Base-by-base conservation (phyloP, 1,140 invertebrate species). In the Caenorhabditis tropicalis region DNA sequence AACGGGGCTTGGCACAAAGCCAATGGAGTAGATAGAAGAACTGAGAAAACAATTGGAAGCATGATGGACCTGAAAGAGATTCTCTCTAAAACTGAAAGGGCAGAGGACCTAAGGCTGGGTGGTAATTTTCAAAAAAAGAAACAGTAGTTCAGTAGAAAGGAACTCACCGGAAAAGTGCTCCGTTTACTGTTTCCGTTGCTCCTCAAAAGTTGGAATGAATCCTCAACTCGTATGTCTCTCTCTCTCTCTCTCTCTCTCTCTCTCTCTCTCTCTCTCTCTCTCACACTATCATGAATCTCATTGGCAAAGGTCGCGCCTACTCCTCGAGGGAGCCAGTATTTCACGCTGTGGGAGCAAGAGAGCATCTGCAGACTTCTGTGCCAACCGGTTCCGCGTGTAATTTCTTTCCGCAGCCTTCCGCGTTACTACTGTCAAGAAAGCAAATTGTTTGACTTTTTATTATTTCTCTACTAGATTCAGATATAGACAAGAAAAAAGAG, bases 1-100 rank as follows among this genome's bases (percentile, higher is more conserved):
- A 74, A 74, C 3, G 65, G 65, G 15, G 65, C 65, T 74, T 74
- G 65, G 65, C 65, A 74, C 65, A 74, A 36, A 43, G 65, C 65
- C 65, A 74, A 46, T 0, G 65, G 65, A 46, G 65, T 31, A 2
- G 65, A 39, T 7, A 74, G 29, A 5, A 74, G 36, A 0, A 74
- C 2, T 10, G 36, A 39, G 36, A 74, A 15, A 12, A 74, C 65
- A 36, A 74, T 43, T 10, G 65, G 36, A n/a, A 74, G 36, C 65
- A 74, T 58, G 53, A 31, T 1, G 5, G 21, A 51, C 19, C 49
- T 51, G 39, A 43, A 43, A 43, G n/a, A n/a, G n/a, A n/a, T n/a
- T n/a, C n/a, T n/a, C n/a, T n/a, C n/a, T n/a, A n/a, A n/a, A n/a
- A n/a, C n/a, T n/a, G n/a, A n/a, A n/a, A n/a, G n/a, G n/a, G n/a